Percentiles rank a stretch among this genome's conserved stretches.
These are phyloP conservation scores for Argyresthia goedartella DNA, from an alignment of 2,888 invertebrate species.

Conservation along the genomic window DNA sequence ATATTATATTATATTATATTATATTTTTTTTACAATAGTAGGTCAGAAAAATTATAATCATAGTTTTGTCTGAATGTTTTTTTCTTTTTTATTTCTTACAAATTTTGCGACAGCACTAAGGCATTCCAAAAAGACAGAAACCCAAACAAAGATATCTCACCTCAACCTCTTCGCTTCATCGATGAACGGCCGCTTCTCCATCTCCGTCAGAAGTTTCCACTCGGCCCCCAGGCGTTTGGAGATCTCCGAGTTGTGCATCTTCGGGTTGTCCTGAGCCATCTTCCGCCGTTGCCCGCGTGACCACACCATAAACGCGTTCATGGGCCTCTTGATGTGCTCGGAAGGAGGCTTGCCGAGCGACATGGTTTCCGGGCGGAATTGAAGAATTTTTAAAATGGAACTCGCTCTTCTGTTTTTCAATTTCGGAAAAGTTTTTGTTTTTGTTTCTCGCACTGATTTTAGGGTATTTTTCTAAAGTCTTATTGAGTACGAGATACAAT, in stretches of 20 bases:
- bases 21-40: no score
- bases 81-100: no score
- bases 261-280: slow-evolving; percentile 94
- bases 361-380: slow-evolving; percentile 28
- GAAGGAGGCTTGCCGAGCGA: slow-evolving; percentile 56
- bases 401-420: neutral
- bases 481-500: neutral
- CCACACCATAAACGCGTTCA: slow-evolving; percentile 98
- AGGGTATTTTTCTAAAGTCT: neutral
- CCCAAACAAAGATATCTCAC: slow-evolving; percentile 52
- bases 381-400: neutral
- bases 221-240: slow-evolving; percentile 88
- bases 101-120: no score
- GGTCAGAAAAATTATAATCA: no score
- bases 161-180: slow-evolving; percentile 91
- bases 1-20: no score
- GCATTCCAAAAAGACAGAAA: no score
- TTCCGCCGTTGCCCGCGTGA: slow-evolving; percentile 88
- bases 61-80: no score
- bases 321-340: slow-evolving; percentile 92
- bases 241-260: slow-evolving; percentile 95
- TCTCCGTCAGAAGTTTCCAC: slow-evolving; percentile 89
- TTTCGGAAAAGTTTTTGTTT: neutral
- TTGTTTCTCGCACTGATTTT: neutral
- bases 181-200: slow-evolving; percentile 90